Evolutionary conservation across 2,888 invertebrate species (phyloP), one percentile per base, ranked within the genome.

Genomic region (Eremobia ochroleuca): DNA sequence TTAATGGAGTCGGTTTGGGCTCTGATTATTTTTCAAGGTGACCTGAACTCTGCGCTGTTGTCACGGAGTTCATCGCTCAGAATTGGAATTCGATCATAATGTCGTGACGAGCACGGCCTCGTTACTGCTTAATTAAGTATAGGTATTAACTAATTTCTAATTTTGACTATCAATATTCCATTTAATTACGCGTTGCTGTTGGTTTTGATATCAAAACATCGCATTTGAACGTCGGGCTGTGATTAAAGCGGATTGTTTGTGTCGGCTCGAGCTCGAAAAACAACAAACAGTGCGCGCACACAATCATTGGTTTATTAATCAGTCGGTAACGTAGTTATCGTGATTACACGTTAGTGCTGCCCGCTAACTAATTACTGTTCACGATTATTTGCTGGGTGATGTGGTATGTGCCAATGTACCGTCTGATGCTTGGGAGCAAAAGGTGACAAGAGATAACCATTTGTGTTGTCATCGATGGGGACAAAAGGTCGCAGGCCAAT

Each of bases 161-260:
- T 82, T 55, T n/a, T 43, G 37, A 71, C 66, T 77, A 74, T 81
- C 67, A 80, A 79, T 77, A 81, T 79, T 79, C 66, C 46, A 62
- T 81, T 86, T 64, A 78, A 79, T 82, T 73, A 79, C 65, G 34
- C 70, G 59, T 9, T 71, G 58, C 49, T 73, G 61, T 77, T 81
- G 76, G 77, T 83, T 80, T 79, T 80, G 69, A 83, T 78, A 88
- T 79, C 75, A 82, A 76, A 86, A 85, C 69, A 82, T 75, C 62
- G 77, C 77, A 76, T 75, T 82, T 79, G 52, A 76, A 37, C 67
- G 61, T 69, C 31, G 64, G 46, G 28, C 40, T 34, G 66, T 87
- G 83, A 88, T 88, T 87, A 88, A 77, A 82, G 77, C n/a, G 68
- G 71, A 82, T 81, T 88, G 83, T 88, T 85, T 88, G 82, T 79